Conservation (phyloP, 2,113 vertebrate genomes). For the Forbesichthys agassizii region DNA sequence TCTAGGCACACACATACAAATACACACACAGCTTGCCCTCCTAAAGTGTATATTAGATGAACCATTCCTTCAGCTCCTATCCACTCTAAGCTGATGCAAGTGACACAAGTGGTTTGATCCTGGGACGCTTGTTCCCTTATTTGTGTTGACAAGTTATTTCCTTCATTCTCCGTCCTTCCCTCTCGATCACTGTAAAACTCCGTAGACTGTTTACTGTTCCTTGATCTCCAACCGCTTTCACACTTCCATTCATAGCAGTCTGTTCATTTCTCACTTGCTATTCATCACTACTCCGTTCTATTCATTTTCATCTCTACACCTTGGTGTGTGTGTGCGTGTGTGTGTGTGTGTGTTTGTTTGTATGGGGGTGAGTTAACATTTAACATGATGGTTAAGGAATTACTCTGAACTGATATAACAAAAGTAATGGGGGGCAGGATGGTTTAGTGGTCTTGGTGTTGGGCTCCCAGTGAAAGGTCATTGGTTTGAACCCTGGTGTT, state of each 20-base stretch:
- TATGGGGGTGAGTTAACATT: too few species aligned
- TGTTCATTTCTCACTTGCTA: background rate
- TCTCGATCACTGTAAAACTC: background rate
- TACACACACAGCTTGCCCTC: constrained; percentile 15
- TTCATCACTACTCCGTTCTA: background rate
- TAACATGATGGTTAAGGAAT: too few species aligned
- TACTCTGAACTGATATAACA: too few species aligned
- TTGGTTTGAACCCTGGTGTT: too few species aligned
- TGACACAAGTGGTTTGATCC: constrained; percentile 18
- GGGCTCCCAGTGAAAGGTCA: too few species aligned
- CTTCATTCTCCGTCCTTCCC: background rate
- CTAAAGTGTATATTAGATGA: constrained; percentile 28
- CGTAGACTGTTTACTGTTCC: too few species aligned
- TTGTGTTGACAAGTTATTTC: constrained; percentile 32
- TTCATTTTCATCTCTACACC: background rate
- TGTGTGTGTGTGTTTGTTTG: too few species aligned
- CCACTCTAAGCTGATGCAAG: constrained; percentile 29
- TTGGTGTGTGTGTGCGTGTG: too few species aligned
- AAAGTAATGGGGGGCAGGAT: too few species aligned
- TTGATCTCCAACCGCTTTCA: too few species aligned
- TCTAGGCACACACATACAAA: background rate
- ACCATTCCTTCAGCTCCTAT: constrained; percentile 19
- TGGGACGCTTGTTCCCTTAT: constrained; percentile 22
- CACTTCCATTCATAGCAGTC: too few species aligned
- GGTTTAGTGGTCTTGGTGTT: too few species aligned